Evolutionary conservation across 2,113 vertebrate species (phyloP).

Genomic region (Acanthisitta chloris): DNA sequence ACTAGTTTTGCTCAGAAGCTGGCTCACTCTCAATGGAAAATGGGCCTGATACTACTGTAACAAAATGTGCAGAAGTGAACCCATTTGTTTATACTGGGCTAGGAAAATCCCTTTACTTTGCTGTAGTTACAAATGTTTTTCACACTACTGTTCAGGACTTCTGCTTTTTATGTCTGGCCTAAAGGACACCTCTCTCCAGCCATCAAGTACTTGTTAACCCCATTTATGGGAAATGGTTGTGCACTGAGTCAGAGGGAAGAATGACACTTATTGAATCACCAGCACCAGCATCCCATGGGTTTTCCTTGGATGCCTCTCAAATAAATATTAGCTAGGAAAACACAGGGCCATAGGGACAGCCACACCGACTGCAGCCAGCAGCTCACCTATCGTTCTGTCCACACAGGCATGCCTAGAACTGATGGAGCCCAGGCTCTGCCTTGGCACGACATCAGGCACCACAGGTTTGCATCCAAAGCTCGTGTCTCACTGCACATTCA

Average conservation of each 20-base stretch:
- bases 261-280: slow-evolving; percentile 52
- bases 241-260: slow-evolving; percentile 57
- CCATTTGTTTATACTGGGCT: slow-evolving; percentile 12
- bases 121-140: slow-evolving; percentile 59
- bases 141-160: slow-evolving; percentile 41
- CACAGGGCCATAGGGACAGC: not conserved
- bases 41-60: not conserved
- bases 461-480: not conserved
- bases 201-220: slow-evolving; percentile 20
- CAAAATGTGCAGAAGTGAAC: slow-evolving; percentile 17
- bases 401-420: not conserved
- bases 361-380: fast-evolving
- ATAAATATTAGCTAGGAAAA: slow-evolving; percentile 58
- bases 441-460: not conserved
- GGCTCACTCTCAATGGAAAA: slow-evolving; percentile 8
- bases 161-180: slow-evolving; percentile 37
- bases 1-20: slow-evolving; percentile 3
- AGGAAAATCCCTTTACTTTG: slow-evolving; percentile 51
- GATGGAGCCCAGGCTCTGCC: not conserved
- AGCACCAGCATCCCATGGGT: slow-evolving; percentile 10
- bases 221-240: slow-evolving; percentile 28
- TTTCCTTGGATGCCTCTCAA: slow-evolving; percentile 48
- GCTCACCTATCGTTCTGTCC: not conserved
- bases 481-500: fast-evolving
- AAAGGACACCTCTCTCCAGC: not conserved